These are phyloP conservation scores for Pterostichus niger DNA, from an alignment of 2,888 invertebrate species.

Conservation along the genomic window DNA sequence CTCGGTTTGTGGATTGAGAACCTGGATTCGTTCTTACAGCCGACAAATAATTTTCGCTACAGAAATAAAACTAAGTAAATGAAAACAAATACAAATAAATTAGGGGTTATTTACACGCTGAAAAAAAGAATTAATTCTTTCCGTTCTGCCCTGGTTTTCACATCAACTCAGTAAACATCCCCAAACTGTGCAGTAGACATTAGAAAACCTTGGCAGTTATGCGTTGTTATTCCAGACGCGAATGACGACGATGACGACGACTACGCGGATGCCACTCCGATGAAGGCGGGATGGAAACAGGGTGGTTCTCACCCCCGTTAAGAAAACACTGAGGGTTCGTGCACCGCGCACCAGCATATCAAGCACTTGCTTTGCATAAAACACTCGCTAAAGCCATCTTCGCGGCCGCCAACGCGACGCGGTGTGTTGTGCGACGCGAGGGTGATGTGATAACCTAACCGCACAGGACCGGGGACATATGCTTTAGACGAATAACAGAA, in stretches of 20 bases:
- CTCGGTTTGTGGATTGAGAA: too few species aligned
- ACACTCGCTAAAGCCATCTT: slow-evolving; percentile 42
- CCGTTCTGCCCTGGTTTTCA: neutral
- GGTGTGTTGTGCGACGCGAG: slow-evolving; percentile 13
- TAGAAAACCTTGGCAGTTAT: slow-evolving; percentile 39
- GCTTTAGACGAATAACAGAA: neutral
- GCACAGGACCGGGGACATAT: neutral
- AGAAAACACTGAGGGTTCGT: slow-evolving; percentile 50
- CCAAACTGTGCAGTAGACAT: slow-evolving; percentile 29
- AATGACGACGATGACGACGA: too few species aligned
- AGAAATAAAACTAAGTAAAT: too few species aligned
- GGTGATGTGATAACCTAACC: neutral
- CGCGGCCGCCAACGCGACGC: slow-evolving; percentile 5
- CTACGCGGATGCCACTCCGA: neutral
- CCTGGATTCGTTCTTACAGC: too few species aligned
- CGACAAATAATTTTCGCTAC: too few species aligned
- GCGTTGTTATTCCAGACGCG: slow-evolving; percentile 30
- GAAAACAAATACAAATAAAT: too few species aligned
- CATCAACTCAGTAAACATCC: slow-evolving; percentile 43
- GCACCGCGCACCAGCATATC: slow-evolving; percentile 51
- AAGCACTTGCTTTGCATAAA: slow-evolving; percentile 62
- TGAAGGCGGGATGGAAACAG: neutral
- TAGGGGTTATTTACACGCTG: too few species aligned
- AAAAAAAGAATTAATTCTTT: too few species aligned
- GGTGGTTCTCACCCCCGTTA: slow-evolving; percentile 49